These are phyloP conservation scores for Mormoops blainvillei DNA, from an alignment of 2,113 vertebrate species.

Conservation along the genomic window DNA sequence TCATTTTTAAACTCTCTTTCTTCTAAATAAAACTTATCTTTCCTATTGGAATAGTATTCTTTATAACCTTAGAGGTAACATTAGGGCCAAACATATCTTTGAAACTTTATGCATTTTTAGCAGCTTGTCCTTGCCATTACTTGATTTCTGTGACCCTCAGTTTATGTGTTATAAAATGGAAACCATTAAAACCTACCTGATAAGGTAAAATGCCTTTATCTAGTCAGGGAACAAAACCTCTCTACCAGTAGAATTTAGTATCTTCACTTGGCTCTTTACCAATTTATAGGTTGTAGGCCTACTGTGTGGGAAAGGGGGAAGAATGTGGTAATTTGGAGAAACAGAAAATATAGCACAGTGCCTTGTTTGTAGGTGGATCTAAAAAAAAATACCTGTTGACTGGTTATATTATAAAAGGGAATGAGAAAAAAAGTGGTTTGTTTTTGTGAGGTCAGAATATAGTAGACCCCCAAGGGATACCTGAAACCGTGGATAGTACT, in stretches of 20 bases:
- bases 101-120: not conserved
- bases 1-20: not conserved
- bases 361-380: not conserved
- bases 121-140: not conserved
- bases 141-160: not conserved
- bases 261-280: not conserved
- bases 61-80: not conserved
- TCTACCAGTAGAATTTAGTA: not conserved
- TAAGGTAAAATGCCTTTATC: not conserved
- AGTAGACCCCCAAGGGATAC: not conserved
- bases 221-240: not conserved
- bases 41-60: not conserved
- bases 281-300: not conserved
- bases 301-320: not conserved
- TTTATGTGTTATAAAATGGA: not conserved
- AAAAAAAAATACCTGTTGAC: not conserved
- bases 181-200: not conserved
- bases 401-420: not conserved
- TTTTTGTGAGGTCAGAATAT: not conserved
- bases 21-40: conserved; percentile 5
- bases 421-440: not conserved
- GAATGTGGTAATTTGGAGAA: not conserved
- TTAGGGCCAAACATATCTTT: not conserved
- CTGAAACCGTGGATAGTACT: no score
- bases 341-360: not conserved